Evolutionary conservation across 2,113 vertebrate species (phyloP).

Genomic region (Chroicocephalus ridibundus): DNA sequence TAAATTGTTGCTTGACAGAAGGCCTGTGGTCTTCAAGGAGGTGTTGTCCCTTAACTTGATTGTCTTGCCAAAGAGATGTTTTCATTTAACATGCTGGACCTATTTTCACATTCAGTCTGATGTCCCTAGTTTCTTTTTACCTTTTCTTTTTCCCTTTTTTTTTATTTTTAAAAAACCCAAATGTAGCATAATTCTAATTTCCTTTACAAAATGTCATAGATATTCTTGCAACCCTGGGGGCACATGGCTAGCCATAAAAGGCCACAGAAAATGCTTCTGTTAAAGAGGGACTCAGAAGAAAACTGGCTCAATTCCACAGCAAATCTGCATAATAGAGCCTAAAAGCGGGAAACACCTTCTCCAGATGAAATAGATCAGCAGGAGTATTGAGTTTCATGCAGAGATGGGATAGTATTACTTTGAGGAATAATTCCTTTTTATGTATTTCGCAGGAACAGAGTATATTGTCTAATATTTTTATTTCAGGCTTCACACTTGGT

Average conservation of each 20-base stretch:
- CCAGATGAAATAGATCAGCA: background rate
- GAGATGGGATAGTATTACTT: background rate
- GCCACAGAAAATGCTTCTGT: background rate
- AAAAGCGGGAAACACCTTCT: background rate
- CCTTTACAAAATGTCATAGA: background rate
- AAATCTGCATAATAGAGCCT: background rate
- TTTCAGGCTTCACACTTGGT: constrained; percentile 24
- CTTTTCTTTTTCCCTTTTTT: background rate
- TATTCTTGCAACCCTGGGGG: background rate
- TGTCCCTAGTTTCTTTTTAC: background rate
- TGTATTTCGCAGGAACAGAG: background rate
- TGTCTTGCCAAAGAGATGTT: background rate
- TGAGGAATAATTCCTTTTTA: background rate
- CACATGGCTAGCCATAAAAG: background rate
- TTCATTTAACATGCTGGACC: background rate
- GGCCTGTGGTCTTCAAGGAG: background rate
- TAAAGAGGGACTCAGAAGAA: background rate
- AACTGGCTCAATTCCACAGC: background rate
- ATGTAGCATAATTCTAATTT: background rate
- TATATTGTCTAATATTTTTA: constrained; percentile 6
- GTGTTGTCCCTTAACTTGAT: background rate
- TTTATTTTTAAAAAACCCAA: background rate
- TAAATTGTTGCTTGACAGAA: background rate
- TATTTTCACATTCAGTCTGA: background rate
- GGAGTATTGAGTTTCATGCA: background rate